Evolutionary conservation across 2,113 vertebrate species (phyloP), one percentile per base, ranked within the genome.

Genomic region (Tautogolabrus adspersus): DNA sequence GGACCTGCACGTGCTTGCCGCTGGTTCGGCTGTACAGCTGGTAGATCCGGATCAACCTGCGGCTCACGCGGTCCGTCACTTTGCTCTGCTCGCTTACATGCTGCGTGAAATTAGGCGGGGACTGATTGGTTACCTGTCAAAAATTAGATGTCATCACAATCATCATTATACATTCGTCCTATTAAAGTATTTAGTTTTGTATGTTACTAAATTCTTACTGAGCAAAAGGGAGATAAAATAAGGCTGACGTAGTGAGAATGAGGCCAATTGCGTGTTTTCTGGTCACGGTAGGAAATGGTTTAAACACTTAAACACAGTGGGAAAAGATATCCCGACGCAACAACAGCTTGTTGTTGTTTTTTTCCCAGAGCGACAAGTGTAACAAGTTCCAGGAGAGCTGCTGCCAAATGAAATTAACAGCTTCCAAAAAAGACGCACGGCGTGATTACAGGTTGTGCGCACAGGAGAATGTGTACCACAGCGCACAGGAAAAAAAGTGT

Each of bases 81-180:
- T 96, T 96, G 95, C 97, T 98, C 95, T 99, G 97, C 95, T 98
- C 96, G 96, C 97, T 98, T 95, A 99, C 98, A 96, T 99, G 98
- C 97, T 99, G 98, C 96, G 97, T 99, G 98, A 99, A 99, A 99
- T 99, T 99, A 96, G 98, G 98, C 97, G 98, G 95, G 97, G 98
- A 98, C 97, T 99, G 98, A 97, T 98, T 97, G 97, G 97, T 98
- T 97, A 99, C 98, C 98, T 99, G 98, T 97, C 96, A 97, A 95
- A 97, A 98, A 99, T 98, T 96, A 96, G 95, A 94, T 93, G 88
- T 83, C 88, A 93, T 66, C 89, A 92, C 87, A 92, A 77, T 93
- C 83, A 87, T 93, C 90, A 93, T 90, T 86, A 83, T 70, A 77
- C 80, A 80, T 54, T 46, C 51, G 46, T 51, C 22, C 55, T 34